Percentiles rank a stretch among this genome's conserved stretches.
Conservation (phyloP, 2,888 invertebrate species). For the Nasonia oneida region DNA sequence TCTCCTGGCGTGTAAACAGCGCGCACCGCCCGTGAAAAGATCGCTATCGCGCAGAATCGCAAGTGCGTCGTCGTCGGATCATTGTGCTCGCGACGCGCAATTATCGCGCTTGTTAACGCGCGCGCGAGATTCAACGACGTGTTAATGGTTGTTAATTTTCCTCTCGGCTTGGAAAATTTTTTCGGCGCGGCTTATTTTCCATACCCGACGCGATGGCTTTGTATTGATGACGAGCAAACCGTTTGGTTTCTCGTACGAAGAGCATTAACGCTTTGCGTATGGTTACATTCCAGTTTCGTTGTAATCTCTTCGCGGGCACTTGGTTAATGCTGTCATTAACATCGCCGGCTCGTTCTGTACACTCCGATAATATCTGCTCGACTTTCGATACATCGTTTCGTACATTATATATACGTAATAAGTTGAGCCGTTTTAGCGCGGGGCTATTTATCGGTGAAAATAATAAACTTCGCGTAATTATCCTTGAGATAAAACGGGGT, state of each 20-base stretch:
- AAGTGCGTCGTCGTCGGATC: neutral
- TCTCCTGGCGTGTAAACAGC: neutral
- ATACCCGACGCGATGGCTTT: neutral
- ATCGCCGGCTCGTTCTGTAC: constrained; percentile 16
- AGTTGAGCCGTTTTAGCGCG: constrained; percentile 2
- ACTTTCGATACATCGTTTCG: constrained; percentile 50
- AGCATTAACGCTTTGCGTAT: neutral
- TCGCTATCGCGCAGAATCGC: constrained; percentile 5
- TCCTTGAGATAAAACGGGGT: constrained; percentile 19
- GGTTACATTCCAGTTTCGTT: neutral
- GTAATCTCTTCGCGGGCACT: neutral
- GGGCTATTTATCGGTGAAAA: constrained; percentile 39
- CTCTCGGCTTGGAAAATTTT: constrained; percentile 19
- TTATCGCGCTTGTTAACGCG: constrained; percentile 42
- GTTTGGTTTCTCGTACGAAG: neutral
- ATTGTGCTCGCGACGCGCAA: neutral
- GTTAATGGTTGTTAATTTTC: constrained; percentile 52
- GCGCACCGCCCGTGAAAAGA: neutral
- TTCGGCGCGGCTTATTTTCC: neutral
- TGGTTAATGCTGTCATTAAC: constrained; percentile 43
- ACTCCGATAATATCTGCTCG: constrained; percentile 52
- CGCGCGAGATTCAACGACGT: constrained; percentile 25
- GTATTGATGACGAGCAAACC: neutral
- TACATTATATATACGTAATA: neutral
- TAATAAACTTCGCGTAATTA: constrained; percentile 49